These are phyloP conservation scores for Australoheros scitulus DNA, from an alignment of 2,113 vertebrate genomes.

Conservation along the genomic window DNA sequence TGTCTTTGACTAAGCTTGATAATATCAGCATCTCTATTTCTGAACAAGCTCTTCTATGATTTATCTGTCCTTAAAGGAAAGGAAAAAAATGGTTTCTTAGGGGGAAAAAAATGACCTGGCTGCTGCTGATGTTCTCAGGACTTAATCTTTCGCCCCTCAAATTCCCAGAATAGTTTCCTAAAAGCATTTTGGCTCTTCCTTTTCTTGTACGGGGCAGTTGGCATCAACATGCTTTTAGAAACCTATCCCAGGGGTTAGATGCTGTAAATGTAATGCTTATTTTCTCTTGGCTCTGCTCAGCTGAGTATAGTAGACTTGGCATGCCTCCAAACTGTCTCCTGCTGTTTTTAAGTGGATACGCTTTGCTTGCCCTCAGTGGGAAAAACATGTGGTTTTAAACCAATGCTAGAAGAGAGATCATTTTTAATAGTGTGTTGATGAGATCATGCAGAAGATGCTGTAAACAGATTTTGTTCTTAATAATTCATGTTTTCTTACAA, in stretches of 20 bases:
- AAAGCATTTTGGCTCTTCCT: conserved; percentile 18
- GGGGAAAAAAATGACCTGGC: not conserved
- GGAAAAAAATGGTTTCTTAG: not conserved
- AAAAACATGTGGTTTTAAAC: conserved; percentile 27
- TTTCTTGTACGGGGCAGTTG: not conserved
- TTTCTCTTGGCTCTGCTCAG: conserved; percentile 3
- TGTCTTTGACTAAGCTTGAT: conserved; percentile 14
- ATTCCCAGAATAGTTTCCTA: conserved; percentile 16
- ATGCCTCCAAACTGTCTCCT: conserved; percentile 15
- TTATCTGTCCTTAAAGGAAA: not conserved
- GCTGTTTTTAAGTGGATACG: not conserved
- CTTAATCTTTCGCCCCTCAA: conserved; percentile 16
- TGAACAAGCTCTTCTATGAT: not conserved
- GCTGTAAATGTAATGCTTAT: not conserved
- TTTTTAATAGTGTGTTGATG: not conserved
- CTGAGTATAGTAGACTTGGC: not conserved
- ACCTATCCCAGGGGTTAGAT: not conserved
- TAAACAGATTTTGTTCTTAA: conserved; percentile 7
- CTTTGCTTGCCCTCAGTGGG: not conserved
- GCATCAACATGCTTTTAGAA: conserved; percentile 32
- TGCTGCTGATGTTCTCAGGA: conserved; percentile 67
- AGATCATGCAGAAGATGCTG: not conserved
- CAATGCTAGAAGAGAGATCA: not conserved
- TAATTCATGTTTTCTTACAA: not conserved
- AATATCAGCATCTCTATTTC: conserved; percentile 56